Evolutionary conservation across 2,888 invertebrate species (phyloP), one percentile per base, ranked within the genome.

Genomic region (Adineta ricciae): DNA sequence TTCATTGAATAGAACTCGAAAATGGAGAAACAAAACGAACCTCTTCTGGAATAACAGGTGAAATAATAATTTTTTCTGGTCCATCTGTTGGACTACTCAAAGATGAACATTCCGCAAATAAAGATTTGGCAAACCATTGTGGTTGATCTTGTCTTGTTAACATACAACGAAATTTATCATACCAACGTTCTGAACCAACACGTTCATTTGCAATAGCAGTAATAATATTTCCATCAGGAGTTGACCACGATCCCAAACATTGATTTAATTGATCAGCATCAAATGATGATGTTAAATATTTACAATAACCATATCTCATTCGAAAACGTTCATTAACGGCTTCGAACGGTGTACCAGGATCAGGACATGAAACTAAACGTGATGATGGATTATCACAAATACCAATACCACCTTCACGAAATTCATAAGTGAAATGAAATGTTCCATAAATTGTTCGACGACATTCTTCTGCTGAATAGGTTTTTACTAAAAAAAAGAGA

Each of bases 391-490:
- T 84, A 52, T 86, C 72, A 52, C 86, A 86, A 8, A 83, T 64
- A 36, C 86, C 86, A 49, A 84, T 84, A 2, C 84, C 84, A 16
- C 82, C 84, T 32, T 86, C 86, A 41, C 52, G 84, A 52, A 86
- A 86, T 72, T 86, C 86, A 72, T 86, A 86, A 32, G 82, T 64
- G n/a, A 86, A 86, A 46, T 86, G 86, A 83, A 78, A 86, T 27
- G 84, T 84, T 50, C 86, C 86, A 49, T 86, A 84, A 27, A 86
- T 86, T 8, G 86, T 86, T 41, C 56, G 49, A 21, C 86, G 83
- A 38, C 86, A 86, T 52, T 86, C 86, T 83, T 84, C 84, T 14
- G 86, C 86, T 0, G 82, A 82, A 41, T 85, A 85, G 0, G 73
- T 85, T 41, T 41, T 38, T n/a, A 19, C 78, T 78, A 78, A 24